Conservation (phyloP, 92 coral and sea anemone species). For the Bergia sp. region DNA sequence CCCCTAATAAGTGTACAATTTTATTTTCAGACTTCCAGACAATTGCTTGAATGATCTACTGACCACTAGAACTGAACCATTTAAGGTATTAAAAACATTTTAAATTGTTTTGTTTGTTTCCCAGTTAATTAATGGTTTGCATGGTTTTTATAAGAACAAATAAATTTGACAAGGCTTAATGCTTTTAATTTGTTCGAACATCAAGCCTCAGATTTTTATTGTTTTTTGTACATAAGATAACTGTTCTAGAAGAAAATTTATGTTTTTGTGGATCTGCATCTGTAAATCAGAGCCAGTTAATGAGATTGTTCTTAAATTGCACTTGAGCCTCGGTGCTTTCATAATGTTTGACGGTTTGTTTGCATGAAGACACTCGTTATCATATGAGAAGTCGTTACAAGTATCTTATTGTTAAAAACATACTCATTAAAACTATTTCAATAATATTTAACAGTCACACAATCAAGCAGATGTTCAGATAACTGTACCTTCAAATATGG, state of each 20-base stretch:
- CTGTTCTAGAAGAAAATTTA: background rate
- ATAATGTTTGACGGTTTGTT: too few relatives aligned
- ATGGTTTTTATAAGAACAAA: background rate
- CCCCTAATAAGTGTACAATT: background rate
- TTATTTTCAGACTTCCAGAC: conserved; percentile 58
- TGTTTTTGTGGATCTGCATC: background rate
- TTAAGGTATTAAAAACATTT: conserved; percentile 57
- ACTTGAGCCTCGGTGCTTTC: background rate
- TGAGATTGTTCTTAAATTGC: background rate
- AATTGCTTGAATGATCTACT: conserved; percentile 79
- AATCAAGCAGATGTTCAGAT: too few relatives aligned
- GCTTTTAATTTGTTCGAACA: too few relatives aligned
- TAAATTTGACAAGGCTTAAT: background rate
- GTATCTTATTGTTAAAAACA: too few relatives aligned
- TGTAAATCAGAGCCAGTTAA: background rate
- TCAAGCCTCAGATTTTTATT: too few relatives aligned
- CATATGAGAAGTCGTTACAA: too few relatives aligned
- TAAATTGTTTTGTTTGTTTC: background rate
- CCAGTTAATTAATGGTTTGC: background rate
- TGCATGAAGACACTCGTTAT: too few relatives aligned
- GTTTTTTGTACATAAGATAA: too few relatives aligned
- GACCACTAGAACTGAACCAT: conserved; percentile 78
- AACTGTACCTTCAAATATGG: too few relatives aligned
- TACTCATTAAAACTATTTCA: too few relatives aligned
- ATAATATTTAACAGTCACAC: too few relatives aligned